Percentiles rank a stretch among this genome's conserved stretches.
Conservation (phyloP, 2,888 invertebrate species). For the Xiphydria camelus region DNA sequence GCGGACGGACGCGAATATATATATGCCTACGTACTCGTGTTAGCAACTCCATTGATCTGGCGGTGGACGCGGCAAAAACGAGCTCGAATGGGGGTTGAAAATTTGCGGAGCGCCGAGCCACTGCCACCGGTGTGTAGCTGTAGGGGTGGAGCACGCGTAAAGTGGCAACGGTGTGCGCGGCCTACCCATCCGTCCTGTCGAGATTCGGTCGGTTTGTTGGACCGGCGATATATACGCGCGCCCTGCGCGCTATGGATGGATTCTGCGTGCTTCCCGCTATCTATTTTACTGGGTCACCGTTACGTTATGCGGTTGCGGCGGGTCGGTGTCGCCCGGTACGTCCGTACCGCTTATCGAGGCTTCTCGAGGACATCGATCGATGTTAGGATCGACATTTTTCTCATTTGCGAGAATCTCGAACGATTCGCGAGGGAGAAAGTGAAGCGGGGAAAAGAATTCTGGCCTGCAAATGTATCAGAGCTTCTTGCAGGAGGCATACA, state of each 20-base stretch:
- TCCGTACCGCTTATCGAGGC: conserved; percentile 16
- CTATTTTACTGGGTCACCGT: conserved; percentile 53
- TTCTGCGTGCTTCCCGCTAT: conserved; percentile 36
- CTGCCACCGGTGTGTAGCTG: conserved; percentile 16
- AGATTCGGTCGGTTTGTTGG: conserved; percentile 53
- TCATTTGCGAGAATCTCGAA: too few relatives aligned
- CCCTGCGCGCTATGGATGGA: conserved; percentile 45
- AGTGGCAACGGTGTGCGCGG: conserved; percentile 36
- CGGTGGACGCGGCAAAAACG: conserved; percentile 54
- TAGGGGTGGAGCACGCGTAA: conserved; percentile 6
- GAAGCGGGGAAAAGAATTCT: too few relatives aligned
- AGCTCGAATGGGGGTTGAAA: conserved; percentile 47
- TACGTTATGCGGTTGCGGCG: conserved; percentile 32
- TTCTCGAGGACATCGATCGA: conserved; percentile 9
- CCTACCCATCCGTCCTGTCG: conserved; percentile 49
- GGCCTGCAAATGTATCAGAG: too few relatives aligned
- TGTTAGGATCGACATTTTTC: too few relatives aligned
- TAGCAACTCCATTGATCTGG: conserved; percentile 58
- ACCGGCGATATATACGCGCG: conserved; percentile 48
- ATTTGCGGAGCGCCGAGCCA: conserved; percentile 52
- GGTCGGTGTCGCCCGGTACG: conserved; percentile 13
- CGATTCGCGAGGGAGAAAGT: too few relatives aligned
- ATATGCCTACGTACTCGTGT: conserved; percentile 54
- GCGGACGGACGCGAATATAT: conserved; percentile 45
- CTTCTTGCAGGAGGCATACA: too few relatives aligned